A percentile compares a stretch with the other conserved stretches of the same genome.
Conservation (phyloP, 2,113 vertebrate genomes). For the Corynorhinus townsendii region DNA sequence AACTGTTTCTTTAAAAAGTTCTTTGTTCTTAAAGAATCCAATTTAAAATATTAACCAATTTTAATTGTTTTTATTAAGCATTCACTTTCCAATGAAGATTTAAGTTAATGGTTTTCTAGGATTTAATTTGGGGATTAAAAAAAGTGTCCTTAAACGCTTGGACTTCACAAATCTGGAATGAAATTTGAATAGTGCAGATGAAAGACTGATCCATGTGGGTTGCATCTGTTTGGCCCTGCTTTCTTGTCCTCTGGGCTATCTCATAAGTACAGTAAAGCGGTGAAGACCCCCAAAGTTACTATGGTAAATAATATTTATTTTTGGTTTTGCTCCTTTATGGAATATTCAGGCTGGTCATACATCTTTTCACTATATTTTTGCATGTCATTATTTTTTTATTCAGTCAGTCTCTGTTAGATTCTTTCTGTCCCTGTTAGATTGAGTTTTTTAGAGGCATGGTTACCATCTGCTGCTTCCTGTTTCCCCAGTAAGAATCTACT, state of each 20-base stretch:
- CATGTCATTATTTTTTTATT: neutral
- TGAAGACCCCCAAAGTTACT: neutral
- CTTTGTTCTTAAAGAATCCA: neutral
- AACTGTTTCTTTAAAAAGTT: slow-evolving; percentile 18
- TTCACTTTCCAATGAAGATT: neutral
- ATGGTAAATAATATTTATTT: neutral
- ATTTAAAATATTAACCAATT: neutral
- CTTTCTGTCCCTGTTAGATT: neutral
- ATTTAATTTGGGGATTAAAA: neutral
- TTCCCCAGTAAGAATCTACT: neutral
- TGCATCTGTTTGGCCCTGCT: neutral
- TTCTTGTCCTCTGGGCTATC: neutral
- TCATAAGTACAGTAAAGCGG: neutral
- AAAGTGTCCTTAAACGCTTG: neutral
- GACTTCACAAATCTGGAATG: neutral
- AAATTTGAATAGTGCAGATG: neutral
- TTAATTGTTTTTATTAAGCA: slow-evolving; percentile 44
- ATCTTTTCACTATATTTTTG: neutral
- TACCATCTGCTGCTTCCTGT: neutral
- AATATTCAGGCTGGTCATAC: neutral
- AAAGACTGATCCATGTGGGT: neutral
- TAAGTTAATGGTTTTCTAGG: slow-evolving; percentile 21
- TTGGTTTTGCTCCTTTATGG: neutral
- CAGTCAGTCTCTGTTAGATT: neutral
- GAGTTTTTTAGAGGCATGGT: neutral